Percentiles rank a stretch among this genome's conserved stretches.
These are phyloP conservation scores for Hydra vulgaris DNA, from an alignment of 30 jellyfish, hydroid and myxozoan genomes.

Conservation along the genomic window DNA sequence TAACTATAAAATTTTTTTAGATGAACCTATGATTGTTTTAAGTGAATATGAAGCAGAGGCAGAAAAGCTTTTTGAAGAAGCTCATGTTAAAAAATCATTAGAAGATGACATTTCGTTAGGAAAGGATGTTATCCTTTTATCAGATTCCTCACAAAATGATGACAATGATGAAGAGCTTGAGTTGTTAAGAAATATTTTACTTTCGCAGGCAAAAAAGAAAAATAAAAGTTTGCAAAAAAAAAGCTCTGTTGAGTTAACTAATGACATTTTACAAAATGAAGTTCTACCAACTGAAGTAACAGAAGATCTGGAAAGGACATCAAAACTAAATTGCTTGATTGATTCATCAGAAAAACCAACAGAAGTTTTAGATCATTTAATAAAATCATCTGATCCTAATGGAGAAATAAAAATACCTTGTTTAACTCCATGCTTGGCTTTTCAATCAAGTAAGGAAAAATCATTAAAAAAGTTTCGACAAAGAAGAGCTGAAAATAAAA, in stretches of 20 bases:
- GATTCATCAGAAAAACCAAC: neutral
- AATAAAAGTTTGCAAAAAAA: neutral
- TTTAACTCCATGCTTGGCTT: neutral
- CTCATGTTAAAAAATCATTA: neutral
- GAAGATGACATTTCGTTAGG: neutral
- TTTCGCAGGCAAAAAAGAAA: neutral
- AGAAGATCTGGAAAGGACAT: neutral
- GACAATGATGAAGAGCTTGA: neutral
- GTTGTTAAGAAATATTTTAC: neutral
- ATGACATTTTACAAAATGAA: neutral
- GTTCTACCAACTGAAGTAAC: neutral
- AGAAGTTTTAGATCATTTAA: neutral
- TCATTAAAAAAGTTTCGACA: neutral
- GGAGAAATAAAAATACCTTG: neutral
- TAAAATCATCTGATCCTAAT: neutral
- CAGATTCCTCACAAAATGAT: neutral
- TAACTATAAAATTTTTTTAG: neutral
- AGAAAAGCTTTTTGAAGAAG: neutral
- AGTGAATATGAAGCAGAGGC: neutral
- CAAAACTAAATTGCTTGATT: neutral
- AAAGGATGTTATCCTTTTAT: neutral
- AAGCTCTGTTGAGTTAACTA: neutral
- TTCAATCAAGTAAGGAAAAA: neutral
- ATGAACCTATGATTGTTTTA: neutral
- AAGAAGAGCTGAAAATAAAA: neutral